These are phyloP conservation scores for Chymomyza caudatula DNA, from an alignment of 2,888 invertebrate genomes.

Conservation along the genomic window DNA sequence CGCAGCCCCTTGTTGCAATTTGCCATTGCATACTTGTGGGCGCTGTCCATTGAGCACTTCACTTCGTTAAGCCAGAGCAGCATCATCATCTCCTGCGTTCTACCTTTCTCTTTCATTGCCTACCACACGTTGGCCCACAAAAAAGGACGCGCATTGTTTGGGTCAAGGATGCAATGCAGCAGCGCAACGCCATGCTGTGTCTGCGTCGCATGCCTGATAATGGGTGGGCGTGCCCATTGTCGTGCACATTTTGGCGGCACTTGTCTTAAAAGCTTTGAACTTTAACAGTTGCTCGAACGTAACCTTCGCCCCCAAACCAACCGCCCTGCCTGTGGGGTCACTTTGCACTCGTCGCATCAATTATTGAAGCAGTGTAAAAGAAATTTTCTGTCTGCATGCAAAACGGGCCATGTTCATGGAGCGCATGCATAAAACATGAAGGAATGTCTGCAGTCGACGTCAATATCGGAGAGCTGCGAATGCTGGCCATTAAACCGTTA, in stretches of 20 bases:
- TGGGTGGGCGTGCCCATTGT: slow-evolving; percentile 5
- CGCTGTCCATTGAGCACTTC: slow-evolving; percentile 4
- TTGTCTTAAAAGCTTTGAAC: slow-evolving; percentile 57
- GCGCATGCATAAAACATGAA: slow-evolving; percentile 59
- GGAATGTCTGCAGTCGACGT: slow-evolving; percentile 43
- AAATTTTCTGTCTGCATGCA: slow-evolving; percentile 35
- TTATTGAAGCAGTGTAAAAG: slow-evolving; percentile 19
- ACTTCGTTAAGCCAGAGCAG: slow-evolving; percentile 22
- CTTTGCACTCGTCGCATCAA: slow-evolving; percentile 3
- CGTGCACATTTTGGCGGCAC: slow-evolving; percentile 33
- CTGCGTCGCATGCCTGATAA: not conserved
- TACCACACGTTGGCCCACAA: slow-evolving; percentile 26
- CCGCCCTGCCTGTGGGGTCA: slow-evolving; percentile 16
- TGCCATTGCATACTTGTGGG: slow-evolving; percentile 21
- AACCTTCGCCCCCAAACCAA: not conserved
- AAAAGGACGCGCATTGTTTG: slow-evolving; percentile 63
- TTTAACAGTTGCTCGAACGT: slow-evolving; percentile 24
- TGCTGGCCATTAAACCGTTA: not conserved
- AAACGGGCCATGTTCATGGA: not conserved
- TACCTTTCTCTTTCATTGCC: not conserved
- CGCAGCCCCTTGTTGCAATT: too few species aligned
- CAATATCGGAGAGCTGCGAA: not conserved
- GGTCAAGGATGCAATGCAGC: slow-evolving; percentile 59
- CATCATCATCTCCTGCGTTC: not conserved
- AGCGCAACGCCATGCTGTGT: slow-evolving; percentile 35